Conservation (phyloP, 2,888 invertebrate genomes). For the Zygogramma bicolorata region DNA sequence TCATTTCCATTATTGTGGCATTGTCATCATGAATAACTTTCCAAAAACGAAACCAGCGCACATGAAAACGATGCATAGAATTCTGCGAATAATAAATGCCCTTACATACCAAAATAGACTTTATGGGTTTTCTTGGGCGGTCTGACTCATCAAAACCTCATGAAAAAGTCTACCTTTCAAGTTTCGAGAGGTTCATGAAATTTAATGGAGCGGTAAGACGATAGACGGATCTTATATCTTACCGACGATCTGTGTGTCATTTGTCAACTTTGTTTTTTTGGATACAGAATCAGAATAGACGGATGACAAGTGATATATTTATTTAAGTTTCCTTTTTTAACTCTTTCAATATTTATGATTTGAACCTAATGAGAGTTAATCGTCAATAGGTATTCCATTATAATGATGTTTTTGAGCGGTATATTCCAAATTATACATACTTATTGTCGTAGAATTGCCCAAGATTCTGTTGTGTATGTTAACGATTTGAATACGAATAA, state of each 20-base stretch:
- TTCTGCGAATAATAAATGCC: conserved; percentile 7
- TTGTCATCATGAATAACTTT: neutral
- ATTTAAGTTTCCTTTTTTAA: neutral
- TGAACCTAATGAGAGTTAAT: too few relatives aligned
- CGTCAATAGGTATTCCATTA: too few relatives aligned
- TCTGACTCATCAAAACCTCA: neutral
- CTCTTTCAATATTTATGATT: neutral
- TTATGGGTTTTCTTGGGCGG: conserved; percentile 20
- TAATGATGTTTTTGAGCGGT: too few relatives aligned
- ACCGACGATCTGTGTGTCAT: neutral
- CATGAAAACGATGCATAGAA: neutral
- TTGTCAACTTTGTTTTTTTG: neutral
- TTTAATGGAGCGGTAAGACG: conserved; percentile 15
- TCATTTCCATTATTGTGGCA: neutral
- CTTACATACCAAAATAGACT: conserved; percentile 17
- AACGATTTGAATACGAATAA: too few relatives aligned
- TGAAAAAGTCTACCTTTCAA: conserved; percentile 15
- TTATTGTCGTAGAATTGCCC: too few relatives aligned
- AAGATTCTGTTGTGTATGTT: too few relatives aligned
- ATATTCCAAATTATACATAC: too few relatives aligned
- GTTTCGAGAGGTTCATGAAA: conserved; percentile 23
- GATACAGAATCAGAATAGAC: neutral
- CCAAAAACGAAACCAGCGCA: neutral
- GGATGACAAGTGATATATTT: neutral
- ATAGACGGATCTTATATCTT: conserved; percentile 3